These are phyloP conservation scores for Emydura subglobosa DNA, from an alignment of 2,113 vertebrate genomes.

Conservation along the genomic window DNA sequence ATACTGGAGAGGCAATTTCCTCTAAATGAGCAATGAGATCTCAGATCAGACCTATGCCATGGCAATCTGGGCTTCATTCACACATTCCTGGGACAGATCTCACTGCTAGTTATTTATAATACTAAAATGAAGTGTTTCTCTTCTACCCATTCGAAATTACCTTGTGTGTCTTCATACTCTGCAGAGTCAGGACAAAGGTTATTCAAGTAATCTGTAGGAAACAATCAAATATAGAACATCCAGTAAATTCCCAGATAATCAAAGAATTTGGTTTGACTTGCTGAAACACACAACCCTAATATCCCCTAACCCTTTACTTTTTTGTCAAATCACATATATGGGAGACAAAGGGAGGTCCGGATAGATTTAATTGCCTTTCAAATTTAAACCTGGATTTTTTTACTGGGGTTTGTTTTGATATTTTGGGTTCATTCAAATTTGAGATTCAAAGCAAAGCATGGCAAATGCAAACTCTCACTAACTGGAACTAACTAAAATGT, in stretches of 20 bases:
- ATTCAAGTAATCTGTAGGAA: slow-evolving; percentile 94
- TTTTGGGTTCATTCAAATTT: background rate
- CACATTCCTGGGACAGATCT: background rate
- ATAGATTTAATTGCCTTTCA: background rate
- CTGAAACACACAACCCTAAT: slow-evolving; percentile 1
- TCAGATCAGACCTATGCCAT: background rate
- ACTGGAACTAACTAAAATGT: background rate
- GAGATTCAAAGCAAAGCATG: background rate
- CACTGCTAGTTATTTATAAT: background rate
- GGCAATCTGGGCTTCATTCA: background rate
- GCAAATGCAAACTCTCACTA: background rate
- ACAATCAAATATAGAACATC: slow-evolving; percentile 37
- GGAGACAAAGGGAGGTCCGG: background rate
- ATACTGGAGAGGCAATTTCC: background rate
- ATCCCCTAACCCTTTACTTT: background rate
- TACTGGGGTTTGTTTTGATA: background rate
- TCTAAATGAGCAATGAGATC: background rate
- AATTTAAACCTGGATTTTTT: slow-evolving; percentile 4
- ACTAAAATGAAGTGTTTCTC: slow-evolving; percentile 5
- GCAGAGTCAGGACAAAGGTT: slow-evolving; percentile 95
- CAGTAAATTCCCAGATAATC: background rate
- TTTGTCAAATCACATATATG: background rate
- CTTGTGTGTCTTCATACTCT: slow-evolving; percentile 96
- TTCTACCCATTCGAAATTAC: slow-evolving; percentile 77
- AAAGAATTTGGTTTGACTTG: slow-evolving; percentile 8